A percentile compares a stretch with the other conserved stretches of the same genome.
Conservation (phyloP, 2,797 vertebrate genomes). For the Anableps anableps region DNA sequence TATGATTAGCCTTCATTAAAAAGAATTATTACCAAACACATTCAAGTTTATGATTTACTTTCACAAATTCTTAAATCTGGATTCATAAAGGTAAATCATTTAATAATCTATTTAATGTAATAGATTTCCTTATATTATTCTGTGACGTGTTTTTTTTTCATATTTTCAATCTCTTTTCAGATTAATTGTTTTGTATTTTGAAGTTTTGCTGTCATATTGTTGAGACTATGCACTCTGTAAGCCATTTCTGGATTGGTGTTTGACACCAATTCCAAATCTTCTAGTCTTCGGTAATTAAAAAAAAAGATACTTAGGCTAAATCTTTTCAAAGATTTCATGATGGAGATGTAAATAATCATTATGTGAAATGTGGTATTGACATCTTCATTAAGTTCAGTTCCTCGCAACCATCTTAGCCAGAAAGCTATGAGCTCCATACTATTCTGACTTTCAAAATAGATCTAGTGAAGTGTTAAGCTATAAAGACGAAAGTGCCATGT, state of each 20-base stretch:
- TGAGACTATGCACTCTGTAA: background rate
- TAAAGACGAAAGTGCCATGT: conserved; percentile 39
- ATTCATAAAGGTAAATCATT: too few species aligned
- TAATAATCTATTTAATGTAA: too few species aligned
- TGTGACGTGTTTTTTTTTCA: too few species aligned
- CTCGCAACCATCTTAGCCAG: conserved; percentile 8
- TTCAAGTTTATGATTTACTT: too few species aligned
- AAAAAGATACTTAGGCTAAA: too few species aligned
- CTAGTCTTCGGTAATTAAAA: background rate
- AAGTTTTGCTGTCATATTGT: background rate
- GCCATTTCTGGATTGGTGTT: background rate
- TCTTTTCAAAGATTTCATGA: background rate
- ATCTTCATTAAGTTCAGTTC: conserved; percentile 18
- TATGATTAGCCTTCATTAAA: too few species aligned
- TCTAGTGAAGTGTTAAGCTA: conserved; percentile 47
- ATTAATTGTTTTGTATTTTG: too few species aligned
- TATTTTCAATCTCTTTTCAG: too few species aligned
- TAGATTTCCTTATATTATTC: too few species aligned
- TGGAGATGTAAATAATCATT: background rate
- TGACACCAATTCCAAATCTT: background rate
- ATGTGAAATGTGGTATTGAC: conserved; percentile 6
- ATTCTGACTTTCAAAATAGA: conserved; percentile 36
- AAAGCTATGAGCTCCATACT: conserved; percentile 33
- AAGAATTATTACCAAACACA: too few species aligned
- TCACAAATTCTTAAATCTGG: too few species aligned